Conservation (phyloP, 2,113 vertebrate species). For the Tupaia chinensis region DNA sequence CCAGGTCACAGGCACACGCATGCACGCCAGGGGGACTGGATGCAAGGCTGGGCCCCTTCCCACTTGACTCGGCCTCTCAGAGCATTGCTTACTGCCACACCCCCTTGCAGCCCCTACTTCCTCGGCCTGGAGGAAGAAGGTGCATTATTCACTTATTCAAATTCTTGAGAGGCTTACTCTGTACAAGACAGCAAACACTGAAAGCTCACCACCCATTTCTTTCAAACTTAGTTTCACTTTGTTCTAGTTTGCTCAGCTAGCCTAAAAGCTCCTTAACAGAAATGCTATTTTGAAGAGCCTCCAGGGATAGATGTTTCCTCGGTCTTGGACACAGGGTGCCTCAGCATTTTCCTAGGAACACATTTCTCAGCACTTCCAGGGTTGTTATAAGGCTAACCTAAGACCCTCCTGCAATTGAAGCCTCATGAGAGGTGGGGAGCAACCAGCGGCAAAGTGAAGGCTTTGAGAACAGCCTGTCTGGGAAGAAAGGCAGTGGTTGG, state of each 20-base stretch:
- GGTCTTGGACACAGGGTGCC: not conserved
- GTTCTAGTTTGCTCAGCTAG: not conserved
- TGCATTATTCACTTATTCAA: not conserved
- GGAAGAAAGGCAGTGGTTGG: not conserved
- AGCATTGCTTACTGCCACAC: not conserved
- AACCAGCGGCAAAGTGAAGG: not conserved
- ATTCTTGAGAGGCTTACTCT: not conserved
- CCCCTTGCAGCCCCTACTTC: no score
- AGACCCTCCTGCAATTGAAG: not conserved
- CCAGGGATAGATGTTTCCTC: not conserved
- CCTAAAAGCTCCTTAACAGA: not conserved
- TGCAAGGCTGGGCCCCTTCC: no score
- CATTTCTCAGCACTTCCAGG: not conserved
- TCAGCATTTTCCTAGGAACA: not conserved
- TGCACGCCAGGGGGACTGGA: no score
- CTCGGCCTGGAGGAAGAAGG: not conserved
- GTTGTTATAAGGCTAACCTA: not conserved
- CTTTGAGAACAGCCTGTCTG: not conserved
- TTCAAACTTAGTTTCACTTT: not conserved
- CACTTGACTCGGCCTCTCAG: no score
- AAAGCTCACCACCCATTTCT: not conserved
- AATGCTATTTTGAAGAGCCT: not conserved
- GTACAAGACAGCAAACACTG: not conserved
- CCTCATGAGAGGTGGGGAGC: not conserved
- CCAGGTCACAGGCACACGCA: no score